Evolutionary conservation across 2,113 vertebrate genomes (phyloP), one percentile per base, ranked within the genome.

Genomic region (Sterrhoptilus dennistouni): DNA sequence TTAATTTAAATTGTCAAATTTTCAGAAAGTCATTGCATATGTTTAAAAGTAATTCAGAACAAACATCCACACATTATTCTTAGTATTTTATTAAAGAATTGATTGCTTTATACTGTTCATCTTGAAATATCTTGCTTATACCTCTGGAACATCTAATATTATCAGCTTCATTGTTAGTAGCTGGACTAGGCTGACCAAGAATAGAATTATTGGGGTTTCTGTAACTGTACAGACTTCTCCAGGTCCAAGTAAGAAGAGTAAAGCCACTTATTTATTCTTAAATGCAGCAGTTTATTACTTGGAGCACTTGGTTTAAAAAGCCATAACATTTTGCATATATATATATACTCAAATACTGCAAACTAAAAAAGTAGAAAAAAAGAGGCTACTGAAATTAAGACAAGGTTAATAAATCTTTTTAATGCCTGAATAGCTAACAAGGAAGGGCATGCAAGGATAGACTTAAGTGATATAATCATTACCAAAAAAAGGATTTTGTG

Each of bases 391-490:
- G 57, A 78, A 92, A 88, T 27, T 47, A 87, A 91, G 69, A 70
- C 38, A 65, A 75, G 72, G 81, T 78, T 95, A 88, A 95, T 90
- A 96, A 95, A 95, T 95, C 83, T 89, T 92, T 93, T 74, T 71
- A 90, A 69, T 92, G 77, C 61, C 89, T 82, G 60, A 84, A 84
- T 35, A 93, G 61, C 80, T 93, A 94, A 87, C 87, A 96, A 89
- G 88, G 92, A 96, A 96, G 92, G 90, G 92, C 92, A 90, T 89
- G 92, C 89, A 96, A 96, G 90, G 95, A 95, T 90, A 96, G 89
- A 95, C 81, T 45, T 72, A 52, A 52, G 69, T 87, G 83, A 90
- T 95, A 92, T 64, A 96, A 93, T 93, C 92, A 70, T 90, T 90
- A 83, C 87, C 71, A 60, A 90, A 93, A 93, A 95, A 96, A 96